Conservation (phyloP, 2,797 vertebrate species). For the Rhinophrynus dorsalis region DNA sequence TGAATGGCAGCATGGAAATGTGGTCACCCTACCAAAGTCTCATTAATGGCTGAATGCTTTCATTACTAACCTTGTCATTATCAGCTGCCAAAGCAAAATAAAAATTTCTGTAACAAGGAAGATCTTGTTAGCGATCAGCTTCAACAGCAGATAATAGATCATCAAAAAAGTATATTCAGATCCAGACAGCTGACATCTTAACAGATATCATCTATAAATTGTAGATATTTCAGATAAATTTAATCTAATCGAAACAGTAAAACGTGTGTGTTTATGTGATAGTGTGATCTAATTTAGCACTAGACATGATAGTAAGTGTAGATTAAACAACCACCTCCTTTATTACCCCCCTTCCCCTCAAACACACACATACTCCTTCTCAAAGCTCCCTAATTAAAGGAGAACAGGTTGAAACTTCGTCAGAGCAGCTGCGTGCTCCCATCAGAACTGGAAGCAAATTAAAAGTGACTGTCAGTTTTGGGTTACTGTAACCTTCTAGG, state of each 20-base stretch:
- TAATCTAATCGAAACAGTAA: neutral
- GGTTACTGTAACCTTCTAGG: conserved; percentile 36
- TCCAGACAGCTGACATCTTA: neutral
- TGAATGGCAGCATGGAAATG: too few species aligned
- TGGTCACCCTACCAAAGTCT: too few species aligned
- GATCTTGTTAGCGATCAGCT: conserved; percentile 21
- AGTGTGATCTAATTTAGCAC: neutral
- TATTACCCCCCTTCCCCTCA: neutral
- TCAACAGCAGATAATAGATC: conserved; percentile 27
- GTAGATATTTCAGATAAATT: neutral
- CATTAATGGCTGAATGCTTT: neutral
- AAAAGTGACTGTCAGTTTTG: conserved; percentile 46
- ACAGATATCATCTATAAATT: neutral
- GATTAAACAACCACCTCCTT: neutral
- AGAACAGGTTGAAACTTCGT: neutral
- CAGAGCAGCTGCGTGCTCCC: conserved; percentile 26
- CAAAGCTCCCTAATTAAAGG: conserved; percentile 32
- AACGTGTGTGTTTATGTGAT: neutral
- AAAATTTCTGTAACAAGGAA: neutral
- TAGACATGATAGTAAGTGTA: neutral
- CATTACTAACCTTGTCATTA: conserved; percentile 15
- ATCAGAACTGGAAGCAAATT: conserved; percentile 34
- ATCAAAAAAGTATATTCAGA: conserved; percentile 9
- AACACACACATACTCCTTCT: neutral
- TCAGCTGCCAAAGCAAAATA: conserved; percentile 15